These are phyloP conservation scores for Conus ventricosus DNA, from an alignment of 1,140 invertebrate species.

Conservation along the genomic window DNA sequence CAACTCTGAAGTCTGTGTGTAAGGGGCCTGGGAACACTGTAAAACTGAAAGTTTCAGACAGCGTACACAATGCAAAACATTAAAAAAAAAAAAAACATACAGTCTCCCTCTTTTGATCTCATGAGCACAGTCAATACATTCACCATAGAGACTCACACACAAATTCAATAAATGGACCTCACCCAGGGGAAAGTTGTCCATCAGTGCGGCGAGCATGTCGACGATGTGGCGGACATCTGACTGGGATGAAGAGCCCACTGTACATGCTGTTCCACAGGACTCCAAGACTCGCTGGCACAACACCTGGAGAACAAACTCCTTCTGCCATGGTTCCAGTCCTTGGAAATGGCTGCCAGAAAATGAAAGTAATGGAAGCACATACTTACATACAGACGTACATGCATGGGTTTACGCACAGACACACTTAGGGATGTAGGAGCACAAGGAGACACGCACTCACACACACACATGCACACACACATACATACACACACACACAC, in stretches of 20 bases:
- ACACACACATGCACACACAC: constrained; percentile 4
- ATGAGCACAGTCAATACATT: too few relatives aligned
- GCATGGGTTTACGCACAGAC: neutral
- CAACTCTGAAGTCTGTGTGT: too few relatives aligned
- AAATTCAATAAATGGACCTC: neutral
- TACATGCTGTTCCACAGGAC: constrained; percentile 12
- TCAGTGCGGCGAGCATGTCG: constrained; percentile 43
- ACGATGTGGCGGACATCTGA: constrained; percentile 36
- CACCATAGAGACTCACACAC: too few relatives aligned
- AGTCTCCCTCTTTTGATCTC: too few relatives aligned
- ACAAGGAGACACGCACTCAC: neutral
- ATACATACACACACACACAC: neutral
- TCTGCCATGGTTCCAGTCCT: constrained; percentile 29
- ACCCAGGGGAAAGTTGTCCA: constrained; percentile 56
- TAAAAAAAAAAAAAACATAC: too few relatives aligned
- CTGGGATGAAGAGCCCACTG: neutral
- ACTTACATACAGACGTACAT: neutral
- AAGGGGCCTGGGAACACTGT: too few relatives aligned
- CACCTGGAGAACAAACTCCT: constrained; percentile 9
- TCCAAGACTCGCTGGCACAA: constrained; percentile 8
- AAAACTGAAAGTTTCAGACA: too few relatives aligned
- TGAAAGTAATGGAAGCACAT: neutral
- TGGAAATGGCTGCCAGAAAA: constrained; percentile 44
- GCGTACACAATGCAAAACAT: too few relatives aligned
- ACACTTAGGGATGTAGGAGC: neutral